Conservation (phyloP, 2,113 vertebrate genomes). For the Salvelinus fontinalis region DNA sequence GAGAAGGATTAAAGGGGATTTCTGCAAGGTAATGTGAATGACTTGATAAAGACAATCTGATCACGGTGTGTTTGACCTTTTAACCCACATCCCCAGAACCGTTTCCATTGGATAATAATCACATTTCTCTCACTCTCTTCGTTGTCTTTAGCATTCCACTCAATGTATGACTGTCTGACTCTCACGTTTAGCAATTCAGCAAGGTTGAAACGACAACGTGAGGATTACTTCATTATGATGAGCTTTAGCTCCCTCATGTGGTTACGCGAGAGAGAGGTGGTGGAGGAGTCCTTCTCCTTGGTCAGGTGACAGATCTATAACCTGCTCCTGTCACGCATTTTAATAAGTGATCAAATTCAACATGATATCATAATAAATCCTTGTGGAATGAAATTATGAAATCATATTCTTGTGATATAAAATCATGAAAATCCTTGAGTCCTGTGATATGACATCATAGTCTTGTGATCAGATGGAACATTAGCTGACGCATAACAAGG, state of each 20-base stretch:
- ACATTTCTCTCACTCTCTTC: conserved; percentile 28
- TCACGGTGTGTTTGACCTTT: conserved; percentile 40
- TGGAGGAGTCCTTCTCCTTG: background rate
- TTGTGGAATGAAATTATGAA: background rate
- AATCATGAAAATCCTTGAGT: no score
- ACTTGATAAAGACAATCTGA: conserved; percentile 44
- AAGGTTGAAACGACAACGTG: conserved; percentile 3
- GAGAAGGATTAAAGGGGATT: conserved; percentile 37
- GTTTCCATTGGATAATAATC: conserved; percentile 32
- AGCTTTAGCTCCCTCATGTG: conserved; percentile 43
- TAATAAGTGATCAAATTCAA: background rate
- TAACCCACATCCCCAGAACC: background rate
- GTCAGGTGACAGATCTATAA: background rate
- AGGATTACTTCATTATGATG: background rate
- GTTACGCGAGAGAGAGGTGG: background rate
- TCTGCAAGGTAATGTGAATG: conserved; percentile 30
- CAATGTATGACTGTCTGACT: conserved; percentile 1
- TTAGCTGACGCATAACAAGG: background rate
- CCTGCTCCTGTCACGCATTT: background rate
- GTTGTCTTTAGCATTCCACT: conserved; percentile 8
- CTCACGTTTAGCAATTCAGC: conserved; percentile 10
- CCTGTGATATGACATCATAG: background rate
- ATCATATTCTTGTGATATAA: background rate
- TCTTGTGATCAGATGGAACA: background rate
- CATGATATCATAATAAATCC: background rate